These are phyloP conservation scores for Zaprionus obscuricornis DNA, from an alignment of 2,888 invertebrate species.

Conservation along the genomic window DNA sequence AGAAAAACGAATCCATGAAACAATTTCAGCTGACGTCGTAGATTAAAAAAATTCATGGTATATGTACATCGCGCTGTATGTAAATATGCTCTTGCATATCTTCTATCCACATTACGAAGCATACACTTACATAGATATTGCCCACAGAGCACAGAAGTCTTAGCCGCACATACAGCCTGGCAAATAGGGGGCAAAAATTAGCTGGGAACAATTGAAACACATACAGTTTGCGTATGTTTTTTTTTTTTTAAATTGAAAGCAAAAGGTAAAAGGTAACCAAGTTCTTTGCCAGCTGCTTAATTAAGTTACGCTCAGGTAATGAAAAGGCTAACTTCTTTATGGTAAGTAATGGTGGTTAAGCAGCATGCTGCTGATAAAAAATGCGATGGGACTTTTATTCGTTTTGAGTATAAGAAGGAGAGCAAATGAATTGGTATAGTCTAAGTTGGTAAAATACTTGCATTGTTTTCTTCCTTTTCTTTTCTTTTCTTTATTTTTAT, in stretches of 20 bases:
- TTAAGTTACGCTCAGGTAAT: slow-evolving; percentile 65
- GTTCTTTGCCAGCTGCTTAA: slow-evolving; percentile 41
- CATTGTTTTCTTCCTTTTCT: no score
- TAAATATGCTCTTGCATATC: no score
- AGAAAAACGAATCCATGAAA: slow-evolving; percentile 19
- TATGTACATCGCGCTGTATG: no score
- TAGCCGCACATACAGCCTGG: slow-evolving; percentile 25
- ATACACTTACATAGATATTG: not conserved
- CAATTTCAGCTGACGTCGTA: slow-evolving; percentile 22
- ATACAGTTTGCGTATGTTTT: slow-evolving; percentile 31
- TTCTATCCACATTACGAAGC: not conserved
- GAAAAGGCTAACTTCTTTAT: slow-evolving; percentile 66
- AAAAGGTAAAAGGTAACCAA: not conserved
- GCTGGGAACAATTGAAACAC: slow-evolving; percentile 40
- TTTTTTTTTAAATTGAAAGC: slow-evolving; percentile 60
- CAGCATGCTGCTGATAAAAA: slow-evolving; percentile 18
- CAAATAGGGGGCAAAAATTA: slow-evolving; percentile 47
- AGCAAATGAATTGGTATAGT: no score
- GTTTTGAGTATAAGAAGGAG: no score
- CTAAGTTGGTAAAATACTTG: no score
- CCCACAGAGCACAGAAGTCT: not conserved
- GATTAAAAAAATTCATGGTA: slow-evolving; percentile 14
- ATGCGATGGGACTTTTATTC: no score
- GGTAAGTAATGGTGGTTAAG: slow-evolving; percentile 50
- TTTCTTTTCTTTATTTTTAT: no score